phyloP scores from a whole-genome alignment of 2,888 invertebrate species.

The Neria commutata region DNA sequence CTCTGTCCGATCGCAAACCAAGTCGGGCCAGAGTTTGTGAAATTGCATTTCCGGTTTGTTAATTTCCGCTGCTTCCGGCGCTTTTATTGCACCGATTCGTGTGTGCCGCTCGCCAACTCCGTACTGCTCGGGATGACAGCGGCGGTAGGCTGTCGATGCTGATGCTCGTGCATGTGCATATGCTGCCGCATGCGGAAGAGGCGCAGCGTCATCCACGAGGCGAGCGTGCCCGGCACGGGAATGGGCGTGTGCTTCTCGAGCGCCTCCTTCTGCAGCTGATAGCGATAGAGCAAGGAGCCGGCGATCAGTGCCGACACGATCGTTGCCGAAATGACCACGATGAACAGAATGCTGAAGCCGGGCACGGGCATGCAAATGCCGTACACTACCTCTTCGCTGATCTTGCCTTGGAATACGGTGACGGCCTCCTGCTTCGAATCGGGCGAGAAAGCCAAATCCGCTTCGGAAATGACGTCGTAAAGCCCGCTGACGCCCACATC shows the following conservation, averaged over 20 bases:
- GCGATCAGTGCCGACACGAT: constrained; percentile 87
- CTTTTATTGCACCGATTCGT: constrained; percentile 52
- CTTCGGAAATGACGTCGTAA: constrained; percentile 90
- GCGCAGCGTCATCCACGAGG: constrained; percentile 77
- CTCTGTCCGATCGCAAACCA: background rate
- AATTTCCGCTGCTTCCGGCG: background rate
- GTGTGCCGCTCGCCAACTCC: constrained; percentile 34
- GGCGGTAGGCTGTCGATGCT: constrained; percentile 41
- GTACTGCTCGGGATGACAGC: constrained; percentile 29
- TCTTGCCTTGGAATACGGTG: constrained; percentile 86
- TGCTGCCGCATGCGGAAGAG: constrained; percentile 66
- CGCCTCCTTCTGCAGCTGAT: constrained; percentile 77
- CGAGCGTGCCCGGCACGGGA: constrained; percentile 68
- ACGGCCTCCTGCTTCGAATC: constrained; percentile 80
- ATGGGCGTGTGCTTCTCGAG: constrained; percentile 65
- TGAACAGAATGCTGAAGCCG: constrained; percentile 86
- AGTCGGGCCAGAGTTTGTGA: background rate
- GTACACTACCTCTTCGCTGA: constrained; percentile 87
- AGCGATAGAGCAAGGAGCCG: constrained; percentile 78
- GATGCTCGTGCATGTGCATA: constrained; percentile 47
- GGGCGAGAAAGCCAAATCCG: constrained; percentile 88
- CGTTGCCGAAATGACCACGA: constrained; percentile 84
- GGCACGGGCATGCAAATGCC: constrained; percentile 90
- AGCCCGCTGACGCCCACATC: constrained; percentile 89
- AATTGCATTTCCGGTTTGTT: too few species aligned